Conservation (phyloP, 2,888 invertebrate genomes). For the Noctua fimbriata region DNA sequence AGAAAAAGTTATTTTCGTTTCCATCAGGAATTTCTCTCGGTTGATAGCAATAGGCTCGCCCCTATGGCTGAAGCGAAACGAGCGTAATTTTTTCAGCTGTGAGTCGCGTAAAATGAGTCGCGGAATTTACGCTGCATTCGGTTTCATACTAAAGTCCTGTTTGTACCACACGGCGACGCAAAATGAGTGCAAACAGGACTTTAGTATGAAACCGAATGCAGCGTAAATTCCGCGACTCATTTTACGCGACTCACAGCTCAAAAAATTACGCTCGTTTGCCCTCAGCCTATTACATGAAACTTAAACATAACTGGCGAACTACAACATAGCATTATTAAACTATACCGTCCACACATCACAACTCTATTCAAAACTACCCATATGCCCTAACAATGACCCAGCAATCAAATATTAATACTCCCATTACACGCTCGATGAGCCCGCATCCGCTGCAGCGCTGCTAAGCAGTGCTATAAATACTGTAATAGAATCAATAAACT, state of each 20-base stretch:
- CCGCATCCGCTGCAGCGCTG: slow-evolving; percentile 56
- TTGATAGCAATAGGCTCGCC: neutral
- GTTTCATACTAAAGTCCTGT: too few relatives aligned
- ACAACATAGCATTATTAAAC: slow-evolving; percentile 9
- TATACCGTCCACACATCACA: slow-evolving; percentile 3
- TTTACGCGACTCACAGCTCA: too few relatives aligned
- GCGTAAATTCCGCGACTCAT: too few relatives aligned
- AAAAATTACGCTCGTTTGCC: too few relatives aligned
- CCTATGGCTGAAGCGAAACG: too few relatives aligned
- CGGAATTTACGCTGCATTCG: too few relatives aligned
- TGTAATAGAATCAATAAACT: slow-evolving; percentile 52
- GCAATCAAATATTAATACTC: slow-evolving; percentile 63
- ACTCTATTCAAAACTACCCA: slow-evolving; percentile 36
- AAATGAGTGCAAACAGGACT: too few relatives aligned
- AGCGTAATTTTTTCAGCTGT: too few relatives aligned
- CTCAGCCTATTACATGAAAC: neutral
- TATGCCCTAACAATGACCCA: slow-evolving; percentile 51
- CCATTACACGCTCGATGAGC: slow-evolving; percentile 43
- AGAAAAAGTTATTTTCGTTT: neutral
- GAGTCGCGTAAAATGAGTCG: too few relatives aligned
- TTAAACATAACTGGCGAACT: neutral
- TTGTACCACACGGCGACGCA: too few relatives aligned
- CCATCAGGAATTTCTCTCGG: neutral
- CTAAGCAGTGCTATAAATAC: slow-evolving; percentile 56
- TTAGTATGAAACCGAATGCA: too few relatives aligned